Percentiles rank a stretch among this genome's conserved stretches.
These are phyloP conservation scores for Hesperia comma DNA, from an alignment of 2,888 invertebrate species.

Conservation along the genomic window DNA sequence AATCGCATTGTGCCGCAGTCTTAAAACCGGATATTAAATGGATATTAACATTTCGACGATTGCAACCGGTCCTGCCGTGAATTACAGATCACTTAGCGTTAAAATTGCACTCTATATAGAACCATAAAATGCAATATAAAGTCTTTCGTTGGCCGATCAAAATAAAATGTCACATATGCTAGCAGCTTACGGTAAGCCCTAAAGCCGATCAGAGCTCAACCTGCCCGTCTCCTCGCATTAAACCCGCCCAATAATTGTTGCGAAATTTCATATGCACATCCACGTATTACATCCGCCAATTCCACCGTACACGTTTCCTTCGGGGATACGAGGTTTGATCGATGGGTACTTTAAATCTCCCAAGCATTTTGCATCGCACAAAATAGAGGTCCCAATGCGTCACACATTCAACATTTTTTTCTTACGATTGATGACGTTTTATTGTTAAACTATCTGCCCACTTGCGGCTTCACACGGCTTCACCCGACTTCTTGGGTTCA, in stretches of 20 bases:
- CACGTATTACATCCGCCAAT: slow-evolving; percentile 16
- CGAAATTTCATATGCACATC: slow-evolving; percentile 32
- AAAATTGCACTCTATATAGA: background rate
- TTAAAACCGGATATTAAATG: background rate
- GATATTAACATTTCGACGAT: background rate
- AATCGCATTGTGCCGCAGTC: background rate
- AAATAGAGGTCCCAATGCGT: background rate
- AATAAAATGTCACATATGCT: slow-evolving; percentile 36
- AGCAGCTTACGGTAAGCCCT: slow-evolving; percentile 31
- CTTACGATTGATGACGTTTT: too few species aligned
- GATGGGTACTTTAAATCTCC: background rate
- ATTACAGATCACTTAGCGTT: slow-evolving; percentile 5
- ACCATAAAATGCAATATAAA: background rate
- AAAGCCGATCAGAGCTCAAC: slow-evolving; percentile 36
- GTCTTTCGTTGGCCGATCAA: slow-evolving; percentile 24
- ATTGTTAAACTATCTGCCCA: too few species aligned
- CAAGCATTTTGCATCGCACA: background rate
- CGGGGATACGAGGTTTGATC: background rate
- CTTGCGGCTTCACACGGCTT: too few species aligned
- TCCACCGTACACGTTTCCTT: background rate
- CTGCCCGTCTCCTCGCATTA: slow-evolving; percentile 31
- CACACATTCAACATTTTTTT: too few species aligned
- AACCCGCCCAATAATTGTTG: slow-evolving; percentile 47
- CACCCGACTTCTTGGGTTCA: too few species aligned
- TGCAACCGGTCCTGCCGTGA: background rate